Evolutionary conservation across 2,113 vertebrate genomes (phyloP).

Genomic region (Pipa parva): DNA sequence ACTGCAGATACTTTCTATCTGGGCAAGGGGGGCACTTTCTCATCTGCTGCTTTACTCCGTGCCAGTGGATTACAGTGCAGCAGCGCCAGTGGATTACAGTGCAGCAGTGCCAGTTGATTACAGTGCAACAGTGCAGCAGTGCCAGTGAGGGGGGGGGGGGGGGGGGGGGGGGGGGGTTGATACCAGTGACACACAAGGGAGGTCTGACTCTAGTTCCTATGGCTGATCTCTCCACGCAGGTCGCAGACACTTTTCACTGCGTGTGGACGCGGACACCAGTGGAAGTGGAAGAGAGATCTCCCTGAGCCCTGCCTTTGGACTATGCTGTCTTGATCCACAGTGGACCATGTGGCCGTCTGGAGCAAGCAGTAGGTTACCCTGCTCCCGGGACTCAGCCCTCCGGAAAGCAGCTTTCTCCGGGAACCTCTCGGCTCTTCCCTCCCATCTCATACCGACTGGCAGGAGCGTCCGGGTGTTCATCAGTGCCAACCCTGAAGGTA

Average conservation of each 20-base stretch:
- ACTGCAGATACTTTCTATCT: not conserved
- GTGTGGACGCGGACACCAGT: slow-evolving; percentile 20
- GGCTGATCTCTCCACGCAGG: slow-evolving; percentile 39
- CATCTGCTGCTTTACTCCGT: not conserved
- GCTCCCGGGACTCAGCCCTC: slow-evolving; percentile 83
- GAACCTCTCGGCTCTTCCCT: slow-evolving; percentile 79
- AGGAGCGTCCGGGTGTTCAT: slow-evolving; percentile 89
- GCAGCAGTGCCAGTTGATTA: too few species aligned
- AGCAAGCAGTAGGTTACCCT: slow-evolving; percentile 75
- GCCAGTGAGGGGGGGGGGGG: too few species aligned
- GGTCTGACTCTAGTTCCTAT: slow-evolving; percentile 26
- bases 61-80: too few species aligned
- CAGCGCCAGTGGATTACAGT: not conserved
- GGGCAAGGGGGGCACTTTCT: not conserved
- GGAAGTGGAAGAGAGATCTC: slow-evolving; percentile 40
- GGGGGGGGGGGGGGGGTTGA: too few species aligned
- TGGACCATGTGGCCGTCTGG: slow-evolving; percentile 83
- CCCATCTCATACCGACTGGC: slow-evolving; percentile 80
- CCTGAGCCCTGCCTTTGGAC: not conserved
- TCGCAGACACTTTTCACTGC: slow-evolving; percentile 25
- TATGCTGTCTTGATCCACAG: not conserved
- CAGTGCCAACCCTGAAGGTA: slow-evolving; percentile 90
- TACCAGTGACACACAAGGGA: not conserved
- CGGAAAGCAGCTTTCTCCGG: slow-evolving; percentile 84
- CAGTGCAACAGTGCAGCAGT: too few species aligned